Evolutionary conservation across 2,888 invertebrate species (phyloP), one percentile per base, ranked within the genome.

Genomic region (Apotomis capreana): DNA sequence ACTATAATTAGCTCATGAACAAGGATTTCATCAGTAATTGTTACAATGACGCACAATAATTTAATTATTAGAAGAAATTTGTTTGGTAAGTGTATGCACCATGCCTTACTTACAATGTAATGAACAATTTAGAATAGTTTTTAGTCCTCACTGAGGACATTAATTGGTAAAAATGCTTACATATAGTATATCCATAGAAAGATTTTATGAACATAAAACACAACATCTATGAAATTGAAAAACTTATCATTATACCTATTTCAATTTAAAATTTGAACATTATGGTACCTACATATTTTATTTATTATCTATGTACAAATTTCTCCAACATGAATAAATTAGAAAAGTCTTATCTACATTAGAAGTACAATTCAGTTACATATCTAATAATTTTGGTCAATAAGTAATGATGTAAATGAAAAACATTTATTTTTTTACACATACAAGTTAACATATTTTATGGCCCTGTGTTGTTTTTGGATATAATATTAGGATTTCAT

Each of bases 361-460:
- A 46, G 55, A 65, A 65, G 64, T 26, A 65, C n/a, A 57, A 65
- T 46, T 65, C 0, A 5, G 46, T n/a, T 46, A 65, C 52, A 26
- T 65, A 65, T 55, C 26, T 55, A 64, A 55, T 12, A 5, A 57
- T 57, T 58, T 65, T 57, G 65, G 64, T 55, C 26, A 65, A 65
- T 37, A 51, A 65, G 55, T 37, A 51, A 26, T 26, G 49, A 37
- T 44, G 15, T 64, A 64, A 44, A 64, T 44, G 10, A 64, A 64
- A 6, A 55, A 55, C 9, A 26, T 60, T 54, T 13, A 26, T 60
- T 44, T 54, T 44, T 5, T 12, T 68, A n/a, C 15, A 36, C 44
- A 46, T 5, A 54, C 6, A n/a, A 13, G 37, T 40, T 13, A n/a
- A 26, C 5, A 57, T 58, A 3, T 57, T 62, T 52, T 54, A 26